Conservation (phyloP, 2,888 invertebrate species). For the Melanargia galathea region DNA sequence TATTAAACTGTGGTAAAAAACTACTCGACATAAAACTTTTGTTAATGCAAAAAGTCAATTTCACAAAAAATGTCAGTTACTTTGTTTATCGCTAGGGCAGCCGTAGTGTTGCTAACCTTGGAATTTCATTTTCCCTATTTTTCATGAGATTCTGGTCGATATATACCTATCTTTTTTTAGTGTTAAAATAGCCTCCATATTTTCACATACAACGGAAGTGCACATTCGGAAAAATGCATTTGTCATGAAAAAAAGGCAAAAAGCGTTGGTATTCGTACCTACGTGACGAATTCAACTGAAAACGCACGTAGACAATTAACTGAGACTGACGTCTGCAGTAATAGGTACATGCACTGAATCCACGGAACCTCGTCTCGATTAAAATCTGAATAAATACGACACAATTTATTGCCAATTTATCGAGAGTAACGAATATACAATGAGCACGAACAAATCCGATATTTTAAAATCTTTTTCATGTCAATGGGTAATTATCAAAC, state of each 20-base stretch:
- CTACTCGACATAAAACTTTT: no score
- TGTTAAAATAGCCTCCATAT: background rate
- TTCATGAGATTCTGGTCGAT: no score
- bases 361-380: conserved; percentile 17
- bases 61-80: no score
- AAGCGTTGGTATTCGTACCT: conserved; percentile 34
- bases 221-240: background rate
- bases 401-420: background rate
- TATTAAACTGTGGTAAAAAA: no score
- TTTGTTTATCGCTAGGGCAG: no score
- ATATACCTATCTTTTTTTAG: no score
- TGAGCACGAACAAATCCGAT: no score
- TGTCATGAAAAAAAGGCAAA: background rate
- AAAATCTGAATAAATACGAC: conserved; percentile 18
- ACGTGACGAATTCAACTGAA: conserved; percentile 71
- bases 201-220: background rate
- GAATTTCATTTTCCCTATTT: no score
- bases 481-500: no score
- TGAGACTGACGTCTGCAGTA: conserved; percentile 69
- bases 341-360: conserved; percentile 49
- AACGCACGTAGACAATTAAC: conserved; percentile 78
- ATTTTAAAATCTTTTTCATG: no score
- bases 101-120: no score
- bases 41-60: no score
- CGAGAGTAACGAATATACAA: background rate